phyloP scores from a whole-genome alignment of 2,888 invertebrate species.

The Eulithis testata region DNA sequence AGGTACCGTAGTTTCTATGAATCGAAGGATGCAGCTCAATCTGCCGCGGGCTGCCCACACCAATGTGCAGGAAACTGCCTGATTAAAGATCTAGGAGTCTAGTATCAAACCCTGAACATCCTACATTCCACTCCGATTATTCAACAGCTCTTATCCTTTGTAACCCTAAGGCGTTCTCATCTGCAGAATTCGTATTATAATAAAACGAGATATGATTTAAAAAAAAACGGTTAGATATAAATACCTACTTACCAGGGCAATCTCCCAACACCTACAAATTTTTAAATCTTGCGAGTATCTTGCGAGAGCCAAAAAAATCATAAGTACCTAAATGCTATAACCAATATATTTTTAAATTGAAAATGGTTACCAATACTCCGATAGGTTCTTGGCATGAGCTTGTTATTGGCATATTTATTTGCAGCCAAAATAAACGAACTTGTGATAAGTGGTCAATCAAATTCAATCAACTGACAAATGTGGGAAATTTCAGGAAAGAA shows the following conservation, averaged over 20 bases:
- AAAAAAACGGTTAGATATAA: no score
- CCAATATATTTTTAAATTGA: neutral
- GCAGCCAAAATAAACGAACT: conserved; percentile 16
- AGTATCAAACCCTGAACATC: conserved; percentile 20
- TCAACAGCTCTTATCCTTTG: neutral
- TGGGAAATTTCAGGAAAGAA: neutral
- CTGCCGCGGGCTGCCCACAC: conserved; percentile 35
- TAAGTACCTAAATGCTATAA: no score
- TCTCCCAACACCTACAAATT: no score
- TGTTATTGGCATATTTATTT: conserved; percentile 16
- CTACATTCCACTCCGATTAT: conserved; percentile 24
- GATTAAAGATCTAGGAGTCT: conserved; percentile 35
- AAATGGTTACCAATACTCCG: neutral
- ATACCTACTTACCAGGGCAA: no score
- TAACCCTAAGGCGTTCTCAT: conserved; percentile 1
- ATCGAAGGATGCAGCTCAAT: conserved; percentile 23
- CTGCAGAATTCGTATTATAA: conserved; percentile 3
- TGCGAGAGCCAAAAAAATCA: no score
- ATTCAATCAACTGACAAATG: conserved; percentile 1
- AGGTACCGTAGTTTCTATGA: neutral
- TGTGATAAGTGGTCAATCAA: conserved; percentile 6
- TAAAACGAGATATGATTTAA: no score
- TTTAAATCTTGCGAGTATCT: no score
- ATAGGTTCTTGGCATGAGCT: neutral
- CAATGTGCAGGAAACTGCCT: conserved; percentile 31